Evolutionary conservation across 1,140 invertebrate genomes (phyloP), one percentile per base, ranked within the genome.

Genomic region (Helicoverpa zea): DNA sequence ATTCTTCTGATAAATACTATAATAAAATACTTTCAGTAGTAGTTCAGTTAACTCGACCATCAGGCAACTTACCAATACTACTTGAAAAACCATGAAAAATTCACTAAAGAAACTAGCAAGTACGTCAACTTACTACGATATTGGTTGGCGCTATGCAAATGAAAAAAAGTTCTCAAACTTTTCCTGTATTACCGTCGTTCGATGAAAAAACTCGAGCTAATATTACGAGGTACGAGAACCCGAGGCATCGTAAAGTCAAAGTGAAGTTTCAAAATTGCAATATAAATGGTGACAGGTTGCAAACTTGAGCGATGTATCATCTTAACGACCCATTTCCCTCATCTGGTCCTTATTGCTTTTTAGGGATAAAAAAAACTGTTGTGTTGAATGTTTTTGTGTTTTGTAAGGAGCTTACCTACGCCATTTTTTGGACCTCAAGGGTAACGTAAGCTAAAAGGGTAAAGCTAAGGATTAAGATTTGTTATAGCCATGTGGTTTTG

Each of bases 341-440:
- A 72, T 72, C 68, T 72, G 68, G 63, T 51, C 47, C 43, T 54
- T 72, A 72, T 72, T 72, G 49, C 68, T 52, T 72, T 72, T 54
- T 23, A 52, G 49, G 68, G 59, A 63, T 63, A 14, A 23, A 30
- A 51, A 52, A 13, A 14, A 51, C 49, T 52, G 14, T 52, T 23
- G 13, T 54, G 29, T 51, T 29, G 23, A 2, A 29, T 30, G 35
- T 49, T 23, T 68, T 49, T 68, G 47, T 52, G 51, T 30, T 47
- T 52, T 51, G 12, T 51, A 54, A 14, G 13, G 13, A 23, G 29
- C 29, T 30, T 29, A n/a, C n/a, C n/a, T n/a, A 63, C 59, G 59
- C 18, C 18, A 72, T 70, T 70, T 29, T 29, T 23, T 3, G 1
- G 51, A 2, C 9, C 54, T 18, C 7, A 9, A 14, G 4, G 54